Base-by-base conservation (phyloP, 2,888 invertebrate species). In the Acanthococcus lagerstroemiae region DNA sequence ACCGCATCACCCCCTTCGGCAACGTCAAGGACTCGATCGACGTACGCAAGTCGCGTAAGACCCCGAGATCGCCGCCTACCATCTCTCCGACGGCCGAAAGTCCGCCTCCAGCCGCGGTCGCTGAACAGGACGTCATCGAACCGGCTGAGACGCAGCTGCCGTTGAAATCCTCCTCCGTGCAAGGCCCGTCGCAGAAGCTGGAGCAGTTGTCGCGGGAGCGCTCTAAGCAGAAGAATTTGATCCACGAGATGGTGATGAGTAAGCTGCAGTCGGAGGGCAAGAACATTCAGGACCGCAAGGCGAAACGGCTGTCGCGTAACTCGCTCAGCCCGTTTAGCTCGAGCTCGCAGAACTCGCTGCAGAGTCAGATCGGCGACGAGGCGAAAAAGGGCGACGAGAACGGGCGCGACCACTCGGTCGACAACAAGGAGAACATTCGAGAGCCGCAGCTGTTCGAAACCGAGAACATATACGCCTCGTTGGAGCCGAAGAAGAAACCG, bases 241-340 rank as follows among this genome's bases (percentile, higher is more conserved):
- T 92, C 55, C 84, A 90, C 72, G 85, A 90, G 74, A 79, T 92
- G 77, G 86, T 92, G 60, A 83, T 91, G 81, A 88, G 87, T 73
- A 85, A 88, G 75, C 78, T 89, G 72, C 83, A 52, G 52, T 50
- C 52, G n/a, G 52, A 85, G 72, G 84, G 84, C 71, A 84, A 83
- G 71, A 79, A 80, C 9, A 71, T 72, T 15, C 71, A 70, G 69
- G 83, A 82, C 71, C 82, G 80, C 72, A 81, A 81, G 66, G 76
- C 82, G 12, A 83, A 83, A 73, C 79, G 83, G 52, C 69, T 66
- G 45, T 37, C 67, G 37, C 55, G 70, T 45, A 67, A 57, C 46
- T 69, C 70, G 1, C 55, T 69, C 1, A 71, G 70, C 65, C 70
- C 71, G n/a, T 46, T 67, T 19, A 60, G 52, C 21, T 57, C 65